Evolutionary conservation across 2,113 vertebrate species (phyloP), one percentile per base, ranked within the genome.

Genomic region (Ascaphus truei): DNA sequence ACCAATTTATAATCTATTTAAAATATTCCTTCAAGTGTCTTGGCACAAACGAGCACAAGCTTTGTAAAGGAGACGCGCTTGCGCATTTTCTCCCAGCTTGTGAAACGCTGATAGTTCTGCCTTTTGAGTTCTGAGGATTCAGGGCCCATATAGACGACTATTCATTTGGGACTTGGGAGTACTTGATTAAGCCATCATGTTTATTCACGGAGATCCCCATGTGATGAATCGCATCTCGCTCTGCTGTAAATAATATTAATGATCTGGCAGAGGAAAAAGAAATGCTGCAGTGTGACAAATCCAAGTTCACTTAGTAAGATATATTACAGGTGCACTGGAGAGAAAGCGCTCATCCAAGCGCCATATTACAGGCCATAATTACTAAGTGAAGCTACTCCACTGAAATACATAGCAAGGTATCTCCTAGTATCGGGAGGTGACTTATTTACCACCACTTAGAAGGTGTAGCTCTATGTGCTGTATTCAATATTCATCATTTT

Each of bases 171-270:
- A 60, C 43, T 51, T 3, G 25, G 26, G 55, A 60, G 60, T 37
- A 16, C 41, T 30, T 69, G 30, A 69, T 59, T 60, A 60, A 69
- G 56, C 66, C 56, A 30, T 69, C 66, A 69, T 69, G 56, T 69
- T 69, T 60, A 60, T 69, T 59, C 55, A 41, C 56, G 39, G 56
- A 59, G 45, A 69, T 69, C 22, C 29, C 31, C 22, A 25, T 30
- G 25, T 60, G 66, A 69, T 69, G 45, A 60, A 69, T 60, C 43
- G 13, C 56, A 20, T 27, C 20, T 20, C 56, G 36, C 41, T 3
- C 15, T n/a, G 66, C 56, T 41, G 45, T 69, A 69, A 69, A 69
- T 69, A 69, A 69, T 69, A 69, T 69, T 52, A 69, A 69, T 69
- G 66, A 51, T 58, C 39, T 20, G 7, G 53, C 53, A 33, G 29